A percentile compares a stretch with the other conserved stretches of the same genome.
These are phyloP conservation scores for Notodonta dromedarius DNA, from an alignment of 2,888 invertebrate species.

Conservation along the genomic window DNA sequence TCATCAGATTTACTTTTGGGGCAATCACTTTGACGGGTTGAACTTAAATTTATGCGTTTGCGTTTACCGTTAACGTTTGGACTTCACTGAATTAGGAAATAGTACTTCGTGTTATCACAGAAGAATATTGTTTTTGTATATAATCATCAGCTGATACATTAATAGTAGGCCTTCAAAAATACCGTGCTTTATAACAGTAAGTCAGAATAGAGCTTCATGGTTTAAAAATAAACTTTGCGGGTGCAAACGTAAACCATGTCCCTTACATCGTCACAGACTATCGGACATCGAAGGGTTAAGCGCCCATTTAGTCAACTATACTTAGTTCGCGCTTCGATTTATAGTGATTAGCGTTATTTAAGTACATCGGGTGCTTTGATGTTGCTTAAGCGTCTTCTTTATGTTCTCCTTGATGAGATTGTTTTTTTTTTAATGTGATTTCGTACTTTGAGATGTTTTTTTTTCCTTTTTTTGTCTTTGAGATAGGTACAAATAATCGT, in stretches of 20 bases:
- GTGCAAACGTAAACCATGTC: slow-evolving; percentile 33
- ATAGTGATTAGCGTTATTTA: slow-evolving; percentile 67
- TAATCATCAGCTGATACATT: too few species aligned
- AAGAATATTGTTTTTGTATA: too few species aligned
- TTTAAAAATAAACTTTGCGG: too few species aligned
- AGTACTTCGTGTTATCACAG: too few species aligned
- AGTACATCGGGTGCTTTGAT: slow-evolving; percentile 41
- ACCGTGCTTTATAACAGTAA: too few species aligned
- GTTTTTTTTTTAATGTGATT: not conserved
- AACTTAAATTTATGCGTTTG: slow-evolving; percentile 38
- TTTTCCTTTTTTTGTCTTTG: too few species aligned
- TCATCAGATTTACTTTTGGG: slow-evolving; percentile 49
- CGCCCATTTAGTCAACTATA: slow-evolving; percentile 62
- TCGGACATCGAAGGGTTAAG: slow-evolving; percentile 56
- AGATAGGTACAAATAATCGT: too few species aligned
- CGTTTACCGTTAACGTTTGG: slow-evolving; percentile 28
- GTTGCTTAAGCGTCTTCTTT: not conserved
- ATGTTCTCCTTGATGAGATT: not conserved
- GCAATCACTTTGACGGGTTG: slow-evolving; percentile 39
- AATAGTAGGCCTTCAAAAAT: too few species aligned
- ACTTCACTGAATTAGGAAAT: too few species aligned
- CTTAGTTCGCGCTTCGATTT: slow-evolving; percentile 79
- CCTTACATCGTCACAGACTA: slow-evolving; percentile 28
- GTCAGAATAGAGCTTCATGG: too few species aligned
- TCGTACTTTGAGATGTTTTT: too few species aligned